Base-by-base conservation (phyloP, 2,888 invertebrate genomes). In the Colletes collaris region DNA sequence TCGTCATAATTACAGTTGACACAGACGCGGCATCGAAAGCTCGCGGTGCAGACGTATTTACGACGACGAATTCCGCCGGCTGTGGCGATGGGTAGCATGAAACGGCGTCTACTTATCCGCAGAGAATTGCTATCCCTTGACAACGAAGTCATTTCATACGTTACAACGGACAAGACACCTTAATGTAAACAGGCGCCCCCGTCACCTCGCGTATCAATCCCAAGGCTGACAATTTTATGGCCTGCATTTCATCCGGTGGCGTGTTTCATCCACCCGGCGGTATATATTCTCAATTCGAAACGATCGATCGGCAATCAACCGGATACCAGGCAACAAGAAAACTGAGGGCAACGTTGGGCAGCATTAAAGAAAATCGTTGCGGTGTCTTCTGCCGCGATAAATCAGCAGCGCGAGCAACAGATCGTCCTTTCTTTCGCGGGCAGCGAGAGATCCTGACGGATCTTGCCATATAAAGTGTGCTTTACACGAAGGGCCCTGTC, bases 291-390 rank as follows among this genome's bases (percentile, higher is more conserved):
- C 69, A 67, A 85, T 81, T 81, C 76, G 75, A 65, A 52, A 60
- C 74, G 86, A 86, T 86, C 84, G 82, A 86, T 86, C 82, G 69
- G 78, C 84, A 80, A 86, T 86, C 85, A 84, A 78, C 68, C 66
- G 79, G 84, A 78, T 65, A 70, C 68, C 67, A 62, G 35, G 66
- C 59, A 66, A 73, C 68, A 84, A 82, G 86, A 85, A 86, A 66
- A 19, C 50, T 35, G 64, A 27, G 71, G 50, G 63, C 49, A 68
- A 63, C 11, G 63, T 46, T 66, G 64, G 60, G 49, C 60, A 72
- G 66, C 79, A 76, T 76, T 63, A 79, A 84, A 82, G 86, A 86
- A 86, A 82, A 82, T 84, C 77, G 75, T 73, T 58, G 68, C 74
- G 67, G 49, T 65, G 79, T 62, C 76, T 52, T 64, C 63, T 4